A percentile compares a stretch with the other conserved stretches of the same genome.
Evolutionary conservation across 1,140 invertebrate genomes (phyloP).

Genomic region (Nilaparvata lugens): DNA sequence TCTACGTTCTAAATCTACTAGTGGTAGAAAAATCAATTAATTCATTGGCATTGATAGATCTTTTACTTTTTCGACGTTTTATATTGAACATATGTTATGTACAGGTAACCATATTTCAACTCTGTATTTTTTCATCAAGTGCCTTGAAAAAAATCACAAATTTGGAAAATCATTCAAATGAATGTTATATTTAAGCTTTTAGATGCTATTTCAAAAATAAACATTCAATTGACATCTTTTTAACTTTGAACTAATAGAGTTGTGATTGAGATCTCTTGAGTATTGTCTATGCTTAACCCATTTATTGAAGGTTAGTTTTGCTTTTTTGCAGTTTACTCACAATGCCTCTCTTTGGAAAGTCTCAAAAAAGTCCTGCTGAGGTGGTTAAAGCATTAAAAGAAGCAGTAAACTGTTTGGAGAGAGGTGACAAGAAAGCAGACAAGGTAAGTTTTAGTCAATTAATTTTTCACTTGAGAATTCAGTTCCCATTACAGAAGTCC

Average conservation of each 20-base stretch:
- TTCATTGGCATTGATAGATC: neutral
- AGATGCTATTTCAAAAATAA: neutral
- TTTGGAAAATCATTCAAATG: neutral
- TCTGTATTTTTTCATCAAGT: neutral
- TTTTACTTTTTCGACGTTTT: neutral
- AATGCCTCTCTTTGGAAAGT: constrained; percentile 96
- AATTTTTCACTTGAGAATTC: too few relatives aligned
- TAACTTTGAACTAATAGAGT: neutral
- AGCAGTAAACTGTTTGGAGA: constrained; percentile 82
- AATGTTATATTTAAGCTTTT: neutral
- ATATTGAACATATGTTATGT: neutral
- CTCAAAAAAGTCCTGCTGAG: constrained; percentile 91
- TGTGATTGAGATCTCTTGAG: neutral
- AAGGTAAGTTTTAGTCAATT: constrained; percentile 52
- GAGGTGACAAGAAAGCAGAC: constrained; percentile 91
- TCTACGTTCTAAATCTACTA: neutral
- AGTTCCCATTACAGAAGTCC: too few relatives aligned
- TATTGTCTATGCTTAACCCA: neutral
- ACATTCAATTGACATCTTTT: neutral
- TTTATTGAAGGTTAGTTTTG: neutral
- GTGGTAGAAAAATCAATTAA: too few relatives aligned
- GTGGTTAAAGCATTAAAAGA: constrained; percentile 94
- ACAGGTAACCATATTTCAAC: neutral
- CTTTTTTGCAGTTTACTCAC: neutral
- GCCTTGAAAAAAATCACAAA: neutral